Base-by-base conservation (phyloP, 1,140 invertebrate genomes). In the Ericerus pela region DNA sequence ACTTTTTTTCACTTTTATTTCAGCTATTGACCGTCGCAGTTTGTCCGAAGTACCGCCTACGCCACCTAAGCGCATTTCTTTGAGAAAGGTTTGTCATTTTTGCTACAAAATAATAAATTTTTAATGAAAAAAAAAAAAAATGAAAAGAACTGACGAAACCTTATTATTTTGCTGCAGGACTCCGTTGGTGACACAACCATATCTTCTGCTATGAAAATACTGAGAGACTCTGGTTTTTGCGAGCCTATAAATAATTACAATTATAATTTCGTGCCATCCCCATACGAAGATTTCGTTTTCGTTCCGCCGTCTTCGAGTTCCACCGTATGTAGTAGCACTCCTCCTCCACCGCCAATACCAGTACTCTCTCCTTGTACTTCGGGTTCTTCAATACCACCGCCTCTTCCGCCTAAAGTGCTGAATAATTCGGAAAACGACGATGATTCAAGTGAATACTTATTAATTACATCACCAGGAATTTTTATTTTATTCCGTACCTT, bases 41-140 rank as follows among this genome's bases (percentile, higher is more conserved):
- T 60, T 66, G 37, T 29, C 61, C 12, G 67, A 71, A 6, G 69
- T 70, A 3, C 77, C 77, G 16, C 76, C 77, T 2, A 75, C 76
- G 41, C 75, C 77, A 33, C 77, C 77, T 2, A 79, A 79, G 63
- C 67, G 77, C 53, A 65, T 75, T 2, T 65, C 71, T 10, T 74
- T 76, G 57, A 29, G 58, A 18, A 79, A 78, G 66, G 66, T 66
- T 5, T 65, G 41, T 47, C 30, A n/a, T 33, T 8, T n/a, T 10
- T n/a, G 8, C n/a, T n/a, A 33, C 30, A 33, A 33, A 8, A 10
- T 33, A n/a, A 33, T 33, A n/a, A 10, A 33, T 33, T 33, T 8
- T 12, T 6, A 41, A 5, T 16, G 14, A 18, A 12, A 41, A 12
- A 41, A 18, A 16, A 16, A 41, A 16, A 18, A 8, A 5, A 24